phyloP scores from a whole-genome alignment of 2,888 invertebrate genomes.

The Diploptera punctata region DNA sequence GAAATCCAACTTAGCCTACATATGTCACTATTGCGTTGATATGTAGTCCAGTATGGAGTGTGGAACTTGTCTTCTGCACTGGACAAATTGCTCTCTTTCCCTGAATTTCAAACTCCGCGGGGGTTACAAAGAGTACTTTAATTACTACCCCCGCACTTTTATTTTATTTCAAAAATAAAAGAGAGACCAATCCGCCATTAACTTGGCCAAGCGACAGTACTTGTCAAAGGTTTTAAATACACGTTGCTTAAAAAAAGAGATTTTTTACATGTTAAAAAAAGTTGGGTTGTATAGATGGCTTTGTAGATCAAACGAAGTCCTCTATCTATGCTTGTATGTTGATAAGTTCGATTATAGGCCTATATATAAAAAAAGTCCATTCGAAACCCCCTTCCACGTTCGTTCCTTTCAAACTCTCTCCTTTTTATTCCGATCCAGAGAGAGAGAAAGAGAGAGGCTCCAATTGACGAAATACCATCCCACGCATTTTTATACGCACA shows the following conservation, averaged over 20 bases:
- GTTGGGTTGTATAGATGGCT: slow-evolving; percentile 1
- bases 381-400: too few species aligned
- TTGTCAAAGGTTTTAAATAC: slow-evolving; percentile 13
- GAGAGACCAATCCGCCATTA: neutral
- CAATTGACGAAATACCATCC: neutral
- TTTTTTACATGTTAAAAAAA: neutral
- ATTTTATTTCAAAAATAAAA: slow-evolving; percentile 19
- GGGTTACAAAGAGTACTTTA: slow-evolving; percentile 16
- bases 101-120: neutral
- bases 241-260: neutral
- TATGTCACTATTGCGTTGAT: too few species aligned
- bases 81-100: neutral
- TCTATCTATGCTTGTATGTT: neutral
- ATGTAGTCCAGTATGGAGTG: too few species aligned
- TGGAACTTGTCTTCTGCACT: too few species aligned
- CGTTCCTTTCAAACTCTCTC: neutral
- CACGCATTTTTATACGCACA: too few species aligned
- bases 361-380: too few species aligned
- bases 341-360: neutral
- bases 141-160: slow-evolving; percentile 12
- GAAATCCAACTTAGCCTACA: too few species aligned
- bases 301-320: neutral
- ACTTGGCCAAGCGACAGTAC: neutral
- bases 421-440: neutral
- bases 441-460: neutral